A percentile compares a stretch with the other conserved stretches of the same genome.
Evolutionary conservation across 2,888 invertebrate genomes (phyloP).

Genomic region (Hecatera dysodea): DNA sequence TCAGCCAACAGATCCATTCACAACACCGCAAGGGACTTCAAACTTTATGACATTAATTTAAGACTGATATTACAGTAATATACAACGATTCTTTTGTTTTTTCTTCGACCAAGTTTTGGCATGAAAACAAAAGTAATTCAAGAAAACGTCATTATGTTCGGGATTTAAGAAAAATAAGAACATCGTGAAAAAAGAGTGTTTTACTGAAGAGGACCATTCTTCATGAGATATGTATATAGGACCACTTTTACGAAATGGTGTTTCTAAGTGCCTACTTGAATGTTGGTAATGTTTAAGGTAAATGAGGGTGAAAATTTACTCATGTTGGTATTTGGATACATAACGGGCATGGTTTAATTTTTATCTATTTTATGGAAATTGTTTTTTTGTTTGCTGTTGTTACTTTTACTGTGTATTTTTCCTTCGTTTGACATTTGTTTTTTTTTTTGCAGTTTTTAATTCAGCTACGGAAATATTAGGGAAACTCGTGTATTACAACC

Average conservation of each 20-base stretch:
- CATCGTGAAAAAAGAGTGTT: conserved; percentile 13
- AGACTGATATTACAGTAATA: conserved; percentile 26
- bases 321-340: background rate
- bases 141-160: conserved; percentile 35
- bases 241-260: conserved; percentile 33
- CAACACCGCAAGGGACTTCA: conserved; percentile 4
- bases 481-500: too few species aligned
- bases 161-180: conserved; percentile 48
- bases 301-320: conserved; percentile 15
- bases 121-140: conserved; percentile 56
- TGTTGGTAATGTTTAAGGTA: conserved; percentile 20
- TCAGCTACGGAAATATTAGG: too few species aligned
- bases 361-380: background rate
- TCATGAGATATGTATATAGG: conserved; percentile 28
- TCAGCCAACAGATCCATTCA: conserved; percentile 3
- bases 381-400: background rate
- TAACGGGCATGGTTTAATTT: background rate
- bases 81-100: conserved; percentile 45
- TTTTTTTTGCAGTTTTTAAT: too few species aligned
- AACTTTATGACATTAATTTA: conserved; percentile 36
- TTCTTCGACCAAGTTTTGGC: conserved; percentile 15
- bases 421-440: too few species aligned
- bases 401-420: background rate
- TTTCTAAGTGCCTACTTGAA: conserved; percentile 31
- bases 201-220: conserved; percentile 17